phyloP scores from a whole-genome alignment of 37 sponge, comb jelly and placozoan genomes.

The Axinella damicornis region DNA sequence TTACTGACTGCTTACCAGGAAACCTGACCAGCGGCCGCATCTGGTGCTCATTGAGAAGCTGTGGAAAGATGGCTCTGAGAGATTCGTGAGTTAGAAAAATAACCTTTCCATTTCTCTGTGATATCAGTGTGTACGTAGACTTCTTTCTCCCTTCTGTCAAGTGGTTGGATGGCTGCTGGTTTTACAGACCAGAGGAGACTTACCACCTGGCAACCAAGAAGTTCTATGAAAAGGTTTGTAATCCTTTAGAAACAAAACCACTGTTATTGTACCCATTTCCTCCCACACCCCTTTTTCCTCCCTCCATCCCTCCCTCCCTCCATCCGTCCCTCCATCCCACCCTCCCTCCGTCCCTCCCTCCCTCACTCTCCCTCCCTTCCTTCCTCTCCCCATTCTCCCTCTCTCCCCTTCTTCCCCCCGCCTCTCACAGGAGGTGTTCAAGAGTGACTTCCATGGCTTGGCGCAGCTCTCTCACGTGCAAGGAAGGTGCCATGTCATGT shows the following conservation, averaged over 20 bases:
- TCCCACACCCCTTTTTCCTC: neutral
- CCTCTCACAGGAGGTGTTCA: slow-evolving; percentile 80
- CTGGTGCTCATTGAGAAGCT: slow-evolving; percentile 79
- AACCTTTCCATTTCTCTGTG: neutral
- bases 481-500: slow-evolving; percentile 74
- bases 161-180: slow-evolving; percentile 90
- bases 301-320: neutral
- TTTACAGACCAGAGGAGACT: slow-evolving; percentile 89
- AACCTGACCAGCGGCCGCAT: slow-evolving; percentile 49
- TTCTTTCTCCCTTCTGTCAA: slow-evolving; percentile 11
- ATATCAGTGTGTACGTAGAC: neutral
- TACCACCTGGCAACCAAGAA: slow-evolving; percentile 83
- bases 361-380: neutral
- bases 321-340: neutral
- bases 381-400: no score
- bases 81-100: slow-evolving; percentile 21
- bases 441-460: slow-evolving; percentile 77
- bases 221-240: slow-evolving; percentile 75
- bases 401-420: neutral
- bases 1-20: neutral
- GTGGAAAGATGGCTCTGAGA: slow-evolving; percentile 59
- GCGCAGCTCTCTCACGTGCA: slow-evolving; percentile 34
- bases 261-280: no score
- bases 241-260: neutral
- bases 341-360: neutral